phyloP scores from a whole-genome alignment of 2,888 invertebrate species.

The Pemphredon lugubris region DNA sequence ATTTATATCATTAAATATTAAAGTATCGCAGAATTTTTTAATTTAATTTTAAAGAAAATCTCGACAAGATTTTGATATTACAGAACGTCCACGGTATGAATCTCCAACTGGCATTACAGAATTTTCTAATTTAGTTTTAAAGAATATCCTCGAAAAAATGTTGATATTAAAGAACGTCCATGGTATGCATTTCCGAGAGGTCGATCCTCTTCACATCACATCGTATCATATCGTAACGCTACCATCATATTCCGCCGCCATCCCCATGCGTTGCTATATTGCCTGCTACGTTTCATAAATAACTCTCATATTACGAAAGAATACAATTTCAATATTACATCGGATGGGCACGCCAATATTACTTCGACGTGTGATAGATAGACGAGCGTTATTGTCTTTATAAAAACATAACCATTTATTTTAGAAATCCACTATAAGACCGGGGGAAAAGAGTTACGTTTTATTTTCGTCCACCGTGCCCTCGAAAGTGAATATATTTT shows the following conservation, averaged over 20 bases:
- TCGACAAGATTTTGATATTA: too few species aligned
- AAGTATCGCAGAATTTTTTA: too few species aligned
- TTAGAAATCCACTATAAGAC: slow-evolving; percentile 61
- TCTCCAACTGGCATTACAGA: too few species aligned
- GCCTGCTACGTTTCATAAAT: slow-evolving; percentile 79
- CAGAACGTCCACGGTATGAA: slow-evolving; percentile 41
- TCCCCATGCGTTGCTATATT: slow-evolving; percentile 68
- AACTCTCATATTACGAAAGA: slow-evolving; percentile 78
- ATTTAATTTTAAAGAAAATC: too few species aligned
- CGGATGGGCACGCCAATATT: slow-evolving; percentile 78
- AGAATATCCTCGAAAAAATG: too few species aligned
- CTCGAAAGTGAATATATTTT: too few species aligned
- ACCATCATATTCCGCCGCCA: slow-evolving; percentile 65
- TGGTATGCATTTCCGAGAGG: slow-evolving; percentile 59
- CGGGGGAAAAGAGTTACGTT: not conserved
- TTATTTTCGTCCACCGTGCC: too few species aligned
- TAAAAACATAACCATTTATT: slow-evolving; percentile 79
- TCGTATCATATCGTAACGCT: slow-evolving; percentile 72
- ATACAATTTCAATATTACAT: slow-evolving; percentile 80
- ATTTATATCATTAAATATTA: too few species aligned
- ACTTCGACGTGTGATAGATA: slow-evolving; percentile 79
- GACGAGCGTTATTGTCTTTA: slow-evolving; percentile 80
- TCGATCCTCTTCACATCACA: slow-evolving; percentile 71
- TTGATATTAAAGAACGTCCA: too few species aligned
- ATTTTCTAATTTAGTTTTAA: too few species aligned